Base-by-base conservation (phyloP, 2,888 invertebrate genomes). In the Gymnocheta viridis region DNA sequence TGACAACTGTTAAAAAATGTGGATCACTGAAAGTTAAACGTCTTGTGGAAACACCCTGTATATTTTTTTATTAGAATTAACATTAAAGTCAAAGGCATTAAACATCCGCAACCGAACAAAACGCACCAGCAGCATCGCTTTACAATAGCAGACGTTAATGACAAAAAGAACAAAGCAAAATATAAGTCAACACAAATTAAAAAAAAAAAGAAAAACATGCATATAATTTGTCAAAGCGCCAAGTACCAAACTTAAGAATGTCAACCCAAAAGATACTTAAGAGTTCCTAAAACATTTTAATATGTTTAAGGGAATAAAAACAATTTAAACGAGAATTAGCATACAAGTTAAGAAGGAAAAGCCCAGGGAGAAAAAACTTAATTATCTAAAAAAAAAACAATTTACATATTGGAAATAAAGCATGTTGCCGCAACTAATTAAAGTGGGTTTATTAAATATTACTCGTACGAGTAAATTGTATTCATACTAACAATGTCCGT, bases 201-300 rank as follows among this genome's bases (percentile, higher is more conserved):
- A 19, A 44, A 72, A 17, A 72, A 41, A 62, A 29, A 14, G 0
- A 54, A 67, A 35, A 70, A 60, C 58, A 67, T 72, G 58, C 64
- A 72, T 76, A 79, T 72, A 82, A 85, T 82, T 85, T 85, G 85
- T 82, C 85, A 85, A 79, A 82, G 82, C 78, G 85, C 85, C 85
- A 85, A 85, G 74, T 79, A 76, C 82, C 79, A 72, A 85, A 74
- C 79, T 74, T 85, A 82, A 79, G 78, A 85, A 82, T 85, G 85
- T 76, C 79, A 85, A 70, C 74, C 73, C 32, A 62, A 85, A 74
- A 82, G 60, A 81, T 78, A 62, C 58, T 74, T 82, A 24, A 72
- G 77, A 85, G 64, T 60, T 82, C 67, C 70, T 70, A 64, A 73
- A 73, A 85, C 69, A 78, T 60, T 78, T 74, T 73, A 70, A 4